phyloP scores from a whole-genome alignment of 2,888 invertebrate genomes.

The Acrobasis repandana region DNA sequence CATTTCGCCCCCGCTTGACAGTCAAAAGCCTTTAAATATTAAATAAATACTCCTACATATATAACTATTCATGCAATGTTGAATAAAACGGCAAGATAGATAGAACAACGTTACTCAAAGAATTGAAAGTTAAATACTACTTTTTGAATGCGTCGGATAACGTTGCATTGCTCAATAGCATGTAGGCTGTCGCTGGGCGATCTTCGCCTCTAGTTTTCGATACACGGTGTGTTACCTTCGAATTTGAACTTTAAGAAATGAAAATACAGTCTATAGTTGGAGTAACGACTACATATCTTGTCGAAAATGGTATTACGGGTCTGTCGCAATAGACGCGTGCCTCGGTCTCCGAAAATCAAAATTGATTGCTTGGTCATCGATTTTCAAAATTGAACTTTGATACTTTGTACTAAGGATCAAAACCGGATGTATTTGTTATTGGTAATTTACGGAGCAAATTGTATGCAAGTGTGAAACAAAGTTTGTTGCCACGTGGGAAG shows the following conservation, averaged over 20 bases:
- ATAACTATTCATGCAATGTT: constrained; percentile 48
- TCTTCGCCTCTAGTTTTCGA: constrained; percentile 53
- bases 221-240: constrained; percentile 16
- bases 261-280: constrained; percentile 13
- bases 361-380: constrained; percentile 26
- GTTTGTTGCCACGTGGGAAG: constrained; percentile 56
- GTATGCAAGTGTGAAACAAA: constrained; percentile 40
- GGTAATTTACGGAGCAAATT: constrained; percentile 33
- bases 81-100: constrained; percentile 43
- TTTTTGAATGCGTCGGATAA: constrained; percentile 46
- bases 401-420: not conserved
- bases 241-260: constrained; percentile 39
- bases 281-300: constrained; percentile 49
- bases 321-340: constrained; percentile 76
- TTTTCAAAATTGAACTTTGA: constrained; percentile 46
- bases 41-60: constrained; percentile 68
- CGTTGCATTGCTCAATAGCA: constrained; percentile 68
- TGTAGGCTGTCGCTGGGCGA: constrained; percentile 64
- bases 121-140: constrained; percentile 17
- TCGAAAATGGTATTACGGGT: constrained; percentile 51
- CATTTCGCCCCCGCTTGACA: constrained; percentile 56
- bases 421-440: constrained; percentile 35
- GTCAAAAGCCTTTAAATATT: constrained; percentile 61
- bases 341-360: constrained; percentile 46
- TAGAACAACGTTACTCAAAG: constrained; percentile 25